These are phyloP conservation scores for Myodes glareolus DNA, from an alignment of 2,113 vertebrate species.

Conservation along the genomic window DNA sequence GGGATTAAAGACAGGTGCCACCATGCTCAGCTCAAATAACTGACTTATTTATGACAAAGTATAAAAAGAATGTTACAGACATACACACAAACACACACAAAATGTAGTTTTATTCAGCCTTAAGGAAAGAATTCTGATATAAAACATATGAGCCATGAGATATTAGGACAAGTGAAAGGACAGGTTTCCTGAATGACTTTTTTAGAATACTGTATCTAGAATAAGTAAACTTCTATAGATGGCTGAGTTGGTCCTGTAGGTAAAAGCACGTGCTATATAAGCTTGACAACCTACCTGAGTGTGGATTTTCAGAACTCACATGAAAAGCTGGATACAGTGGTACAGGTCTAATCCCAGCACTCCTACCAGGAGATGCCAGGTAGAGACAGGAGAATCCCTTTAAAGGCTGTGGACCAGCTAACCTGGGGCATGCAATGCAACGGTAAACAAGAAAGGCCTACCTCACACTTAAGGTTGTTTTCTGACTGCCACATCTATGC, in stretches of 20 bases:
- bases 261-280: neutral
- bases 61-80: neutral
- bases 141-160: neutral
- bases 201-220: neutral
- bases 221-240: neutral
- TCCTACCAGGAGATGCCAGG: neutral
- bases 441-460: neutral
- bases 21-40: neutral
- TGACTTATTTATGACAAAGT: neutral
- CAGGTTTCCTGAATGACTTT: neutral
- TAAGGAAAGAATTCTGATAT: neutral
- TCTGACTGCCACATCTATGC: neutral
- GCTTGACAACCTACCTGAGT: neutral
- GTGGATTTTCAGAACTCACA: neutral
- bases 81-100: neutral
- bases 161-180: neutral
- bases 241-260: neutral
- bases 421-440: neutral
- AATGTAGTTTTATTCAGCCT: neutral
- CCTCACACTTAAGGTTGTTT: neutral
- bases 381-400: neutral
- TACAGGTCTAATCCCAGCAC: neutral
- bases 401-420: neutral
- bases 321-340: too few species aligned
- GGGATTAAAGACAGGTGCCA: neutral